phyloP scores from a whole-genome alignment of 2,113 vertebrate genomes.

The Panthera tigris region DNA sequence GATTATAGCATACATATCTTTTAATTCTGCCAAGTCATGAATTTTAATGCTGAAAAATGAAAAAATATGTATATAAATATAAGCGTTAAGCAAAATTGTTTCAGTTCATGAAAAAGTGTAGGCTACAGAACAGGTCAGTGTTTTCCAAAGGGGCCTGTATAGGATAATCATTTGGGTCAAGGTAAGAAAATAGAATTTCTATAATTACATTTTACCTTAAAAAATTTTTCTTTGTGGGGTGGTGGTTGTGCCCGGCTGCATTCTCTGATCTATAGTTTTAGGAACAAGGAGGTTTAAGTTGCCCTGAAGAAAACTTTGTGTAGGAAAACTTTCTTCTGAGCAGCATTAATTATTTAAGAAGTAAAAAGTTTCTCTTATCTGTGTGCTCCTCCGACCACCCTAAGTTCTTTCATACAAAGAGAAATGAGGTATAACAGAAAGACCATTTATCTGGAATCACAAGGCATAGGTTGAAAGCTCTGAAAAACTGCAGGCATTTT shows the following conservation, averaged over 20 bases:
- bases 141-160: background rate
- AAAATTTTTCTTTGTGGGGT: background rate
- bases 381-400: background rate
- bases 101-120: constrained; percentile 26
- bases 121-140: background rate
- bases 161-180: background rate
- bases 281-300: background rate
- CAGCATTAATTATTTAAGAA: background rate
- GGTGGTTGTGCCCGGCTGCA: background rate
- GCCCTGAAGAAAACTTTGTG: background rate
- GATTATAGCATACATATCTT: constrained; percentile 95
- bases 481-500: background rate
- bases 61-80: background rate
- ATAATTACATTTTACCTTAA: background rate
- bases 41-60: constrained; percentile 94
- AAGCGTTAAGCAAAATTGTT: background rate
- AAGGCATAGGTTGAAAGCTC: background rate
- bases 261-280: background rate
- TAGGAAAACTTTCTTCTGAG: background rate
- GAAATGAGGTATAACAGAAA: background rate
- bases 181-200: constrained; percentile 7
- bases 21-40: constrained; percentile 95
- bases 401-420: background rate
- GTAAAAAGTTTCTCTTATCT: background rate
- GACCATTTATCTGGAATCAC: background rate